Percentiles rank a stretch among this genome's conserved stretches.
Evolutionary conservation across 2,797 vertebrate genomes (phyloP).

Genomic region (Luscinia luscinia): DNA sequence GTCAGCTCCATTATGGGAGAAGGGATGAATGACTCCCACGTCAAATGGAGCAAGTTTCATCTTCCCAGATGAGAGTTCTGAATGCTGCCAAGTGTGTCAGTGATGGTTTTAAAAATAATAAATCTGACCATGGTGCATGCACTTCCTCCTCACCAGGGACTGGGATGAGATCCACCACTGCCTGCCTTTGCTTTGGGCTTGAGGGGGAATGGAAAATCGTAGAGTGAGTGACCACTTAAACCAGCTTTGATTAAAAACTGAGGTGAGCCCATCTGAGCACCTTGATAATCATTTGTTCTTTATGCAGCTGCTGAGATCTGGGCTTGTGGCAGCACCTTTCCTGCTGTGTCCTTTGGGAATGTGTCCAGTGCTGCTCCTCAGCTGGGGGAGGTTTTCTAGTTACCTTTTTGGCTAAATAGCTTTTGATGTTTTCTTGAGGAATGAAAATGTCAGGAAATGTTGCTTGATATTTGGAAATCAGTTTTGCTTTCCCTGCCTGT

Average conservation of each 20-base stretch:
- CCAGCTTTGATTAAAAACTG: neutral
- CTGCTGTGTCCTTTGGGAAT: neutral
- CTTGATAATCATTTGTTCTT: neutral
- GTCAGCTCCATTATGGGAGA: neutral
- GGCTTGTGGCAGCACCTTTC: neutral
- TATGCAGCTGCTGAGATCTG: neutral
- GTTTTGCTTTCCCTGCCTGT: neutral
- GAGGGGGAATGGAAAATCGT: neutral
- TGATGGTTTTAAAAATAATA: neutral
- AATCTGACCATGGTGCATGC: neutral
- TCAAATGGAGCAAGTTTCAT: neutral
- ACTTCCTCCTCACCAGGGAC: neutral
- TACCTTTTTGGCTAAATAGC: neutral
- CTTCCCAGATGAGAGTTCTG: neutral
- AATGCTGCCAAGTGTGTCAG: neutral
- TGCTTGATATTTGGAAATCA: neutral
- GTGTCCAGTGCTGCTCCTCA: neutral
- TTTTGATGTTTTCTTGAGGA: neutral
- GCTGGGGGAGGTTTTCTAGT: neutral
- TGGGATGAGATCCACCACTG: neutral
- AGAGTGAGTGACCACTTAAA: neutral
- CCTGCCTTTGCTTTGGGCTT: neutral
- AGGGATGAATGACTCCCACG: neutral
- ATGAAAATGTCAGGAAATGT: neutral
- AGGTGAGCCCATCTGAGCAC: neutral